A percentile compares a stretch with the other conserved stretches of the same genome.
Evolutionary conservation across 2,888 invertebrate genomes (phyloP).

Genomic region (Leptinotarsa peninsularis): DNA sequence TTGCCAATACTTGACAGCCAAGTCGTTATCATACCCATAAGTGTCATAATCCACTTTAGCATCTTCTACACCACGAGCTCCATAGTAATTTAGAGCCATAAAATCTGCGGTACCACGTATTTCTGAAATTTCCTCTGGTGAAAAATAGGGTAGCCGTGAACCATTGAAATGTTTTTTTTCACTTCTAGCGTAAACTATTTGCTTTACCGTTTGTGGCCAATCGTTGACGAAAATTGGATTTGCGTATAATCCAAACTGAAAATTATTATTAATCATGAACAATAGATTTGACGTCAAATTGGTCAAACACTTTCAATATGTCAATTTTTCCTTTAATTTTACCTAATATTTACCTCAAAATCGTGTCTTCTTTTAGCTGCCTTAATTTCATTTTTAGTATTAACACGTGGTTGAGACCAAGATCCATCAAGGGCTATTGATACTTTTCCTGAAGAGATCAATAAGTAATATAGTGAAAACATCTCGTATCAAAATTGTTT

Average conservation of each 20-base stretch:
- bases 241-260: constrained; percentile 31
- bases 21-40: constrained; percentile 27
- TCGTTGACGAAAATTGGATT: constrained; percentile 25
- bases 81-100: constrained; percentile 27
- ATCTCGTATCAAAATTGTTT: no score
- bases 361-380: constrained; percentile 27
- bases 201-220: constrained; percentile 23
- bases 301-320: no score
- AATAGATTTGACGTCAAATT: neutral
- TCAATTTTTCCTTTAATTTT: neutral
- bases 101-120: constrained; percentile 28
- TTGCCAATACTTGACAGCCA: constrained; percentile 13
- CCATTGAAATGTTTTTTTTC: neutral
- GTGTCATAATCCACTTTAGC: neutral
- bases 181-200: neutral
- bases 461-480: neutral
- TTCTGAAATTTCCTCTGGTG: neutral
- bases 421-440: constrained; percentile 34
- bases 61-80: constrained; percentile 25
- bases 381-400: neutral
- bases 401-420: constrained; percentile 25
- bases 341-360: constrained; percentile 30
- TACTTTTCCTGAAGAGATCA: constrained; percentile 8
- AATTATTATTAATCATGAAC: neutral
- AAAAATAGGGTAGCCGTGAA: constrained; percentile 23